Base-by-base conservation (phyloP, 2,797 vertebrate genomes). In the Spatula versicolor region DNA sequence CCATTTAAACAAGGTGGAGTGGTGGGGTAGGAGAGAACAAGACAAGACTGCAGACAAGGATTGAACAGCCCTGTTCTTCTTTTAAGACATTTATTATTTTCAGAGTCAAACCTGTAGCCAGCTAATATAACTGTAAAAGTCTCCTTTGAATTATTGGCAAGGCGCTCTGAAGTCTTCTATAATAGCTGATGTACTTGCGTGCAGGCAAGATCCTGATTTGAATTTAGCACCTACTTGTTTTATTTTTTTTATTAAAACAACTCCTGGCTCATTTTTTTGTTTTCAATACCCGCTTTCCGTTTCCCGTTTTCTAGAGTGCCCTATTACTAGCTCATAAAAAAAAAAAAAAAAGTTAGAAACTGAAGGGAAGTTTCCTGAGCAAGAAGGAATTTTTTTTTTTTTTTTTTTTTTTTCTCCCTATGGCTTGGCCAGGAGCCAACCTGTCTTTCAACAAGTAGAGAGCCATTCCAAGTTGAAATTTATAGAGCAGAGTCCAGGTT, bases 401-500 rank as follows among this genome's bases (percentile, higher is more conserved):
- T 52, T 50, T 76, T 64, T 35, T 26, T 3, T 48, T 18, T 17
- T 33, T 9, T 52, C 8, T 66, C 88, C 88, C 86, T 68, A 88
- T 95, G 92, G 81, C 84, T 97, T 98, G 97, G 97, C 96, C 69
- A 4, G 4, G 39, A 81, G 96, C 97, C 98, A 98, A 56, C 52
- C 76, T 96, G 97, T 97, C 97, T 97, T 97, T 97, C 96, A 97
- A 94, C 96, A 96, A 96, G 96, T 95, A 94, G 92, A 96, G 96
- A 97, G 95, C 96, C 96, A 95, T 97, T 97, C 96, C 93, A 97
- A 97, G 96, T 94, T 94, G 95, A 97, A 96, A 97, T 97, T 97
- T 97, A 97, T 97, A 96, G 97, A 97, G 96, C 96, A 86, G 93
- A 96, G 96, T 97, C 96, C 96, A 97, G 95, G 97, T 97, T 97